Evolutionary conservation across 2,888 invertebrate genomes (phyloP).

Genomic region (Blastobasis lacticolella): DNA sequence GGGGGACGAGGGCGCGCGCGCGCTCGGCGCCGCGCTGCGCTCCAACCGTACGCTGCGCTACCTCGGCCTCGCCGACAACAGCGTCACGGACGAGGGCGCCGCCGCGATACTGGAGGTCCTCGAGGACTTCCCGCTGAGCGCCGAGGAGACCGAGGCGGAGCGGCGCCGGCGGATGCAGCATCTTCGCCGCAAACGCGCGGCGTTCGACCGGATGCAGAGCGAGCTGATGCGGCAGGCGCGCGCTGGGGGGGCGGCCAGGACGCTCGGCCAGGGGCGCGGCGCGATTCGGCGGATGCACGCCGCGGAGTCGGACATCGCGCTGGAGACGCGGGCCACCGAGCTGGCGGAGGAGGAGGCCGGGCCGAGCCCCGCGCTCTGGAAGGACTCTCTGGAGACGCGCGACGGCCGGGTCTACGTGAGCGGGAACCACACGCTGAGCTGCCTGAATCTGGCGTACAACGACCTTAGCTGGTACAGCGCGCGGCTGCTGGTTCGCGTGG

Average conservation of each 20-base stretch:
- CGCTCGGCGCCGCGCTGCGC: neutral
- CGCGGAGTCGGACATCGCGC: too few relatives aligned
- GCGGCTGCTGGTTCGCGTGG: constrained; percentile 12
- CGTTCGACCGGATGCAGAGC: too few relatives aligned
- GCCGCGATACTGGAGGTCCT: neutral
- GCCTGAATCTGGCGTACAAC: neutral
- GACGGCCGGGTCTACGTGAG: too few relatives aligned
- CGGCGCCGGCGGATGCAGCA: neutral
- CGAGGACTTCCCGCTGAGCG: neutral
- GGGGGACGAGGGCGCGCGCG: neutral
- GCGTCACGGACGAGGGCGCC: neutral
- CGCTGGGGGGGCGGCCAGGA: too few relatives aligned
- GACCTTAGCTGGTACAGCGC: constrained; percentile 4
- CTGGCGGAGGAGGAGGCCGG: too few relatives aligned
- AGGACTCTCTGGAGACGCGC: too few relatives aligned
- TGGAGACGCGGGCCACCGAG: too few relatives aligned
- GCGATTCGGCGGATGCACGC: too few relatives aligned
- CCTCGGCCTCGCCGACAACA: neutral
- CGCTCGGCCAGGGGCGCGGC: too few relatives aligned
- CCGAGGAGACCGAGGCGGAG: neutral
- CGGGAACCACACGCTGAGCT: neutral
- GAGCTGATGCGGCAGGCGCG: too few relatives aligned
- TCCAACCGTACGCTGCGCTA: neutral
- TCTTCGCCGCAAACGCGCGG: too few relatives aligned
- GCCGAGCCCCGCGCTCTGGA: too few relatives aligned